Evolutionary conservation across 2,113 vertebrate genomes (phyloP).

Genomic region (Ariopsis seemanni): DNA sequence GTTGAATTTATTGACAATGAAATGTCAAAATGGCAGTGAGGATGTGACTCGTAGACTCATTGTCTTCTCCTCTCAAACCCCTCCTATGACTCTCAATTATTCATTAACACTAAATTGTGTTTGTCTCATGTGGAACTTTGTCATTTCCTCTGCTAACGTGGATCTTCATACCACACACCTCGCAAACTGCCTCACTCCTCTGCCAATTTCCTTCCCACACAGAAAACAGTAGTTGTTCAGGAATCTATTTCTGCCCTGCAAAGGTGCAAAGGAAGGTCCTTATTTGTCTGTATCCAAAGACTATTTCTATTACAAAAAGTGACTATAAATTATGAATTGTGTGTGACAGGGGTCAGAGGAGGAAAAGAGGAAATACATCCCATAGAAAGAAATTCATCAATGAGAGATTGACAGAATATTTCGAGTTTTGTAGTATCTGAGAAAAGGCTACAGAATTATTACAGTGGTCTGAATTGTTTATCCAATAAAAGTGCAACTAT

Average conservation of each 20-base stretch:
- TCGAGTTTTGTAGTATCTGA: not conserved
- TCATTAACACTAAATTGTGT: conserved; percentile 79
- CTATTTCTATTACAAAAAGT: conserved; percentile 74
- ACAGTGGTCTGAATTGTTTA: not conserved
- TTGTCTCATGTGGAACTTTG: conserved; percentile 77
- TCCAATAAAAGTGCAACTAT: not conserved
- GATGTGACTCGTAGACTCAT: not conserved
- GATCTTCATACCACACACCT: conserved; percentile 54
- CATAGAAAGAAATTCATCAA: conserved; percentile 14
- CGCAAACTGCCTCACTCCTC: conserved; percentile 60
- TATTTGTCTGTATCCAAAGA: conserved; percentile 74
- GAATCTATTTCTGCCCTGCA: conserved; percentile 71
- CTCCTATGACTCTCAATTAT: conserved; percentile 68
- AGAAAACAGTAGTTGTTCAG: conserved; percentile 60
- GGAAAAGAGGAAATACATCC: conserved; percentile 52
- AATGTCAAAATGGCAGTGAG: not conserved
- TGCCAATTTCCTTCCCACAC: conserved; percentile 68
- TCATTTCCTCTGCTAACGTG: conserved; percentile 68
- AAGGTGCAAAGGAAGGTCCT: conserved; percentile 64
- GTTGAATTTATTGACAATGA: too few species aligned
- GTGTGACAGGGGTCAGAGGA: conserved; percentile 69
- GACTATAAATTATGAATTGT: conserved; percentile 75
- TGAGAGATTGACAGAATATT: conserved; percentile 11
- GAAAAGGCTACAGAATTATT: not conserved
- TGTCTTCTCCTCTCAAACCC: conserved; percentile 15